These are phyloP conservation scores for Thaleichthys pacificus DNA, from an alignment of 2,797 vertebrate genomes.

Conservation along the genomic window DNA sequence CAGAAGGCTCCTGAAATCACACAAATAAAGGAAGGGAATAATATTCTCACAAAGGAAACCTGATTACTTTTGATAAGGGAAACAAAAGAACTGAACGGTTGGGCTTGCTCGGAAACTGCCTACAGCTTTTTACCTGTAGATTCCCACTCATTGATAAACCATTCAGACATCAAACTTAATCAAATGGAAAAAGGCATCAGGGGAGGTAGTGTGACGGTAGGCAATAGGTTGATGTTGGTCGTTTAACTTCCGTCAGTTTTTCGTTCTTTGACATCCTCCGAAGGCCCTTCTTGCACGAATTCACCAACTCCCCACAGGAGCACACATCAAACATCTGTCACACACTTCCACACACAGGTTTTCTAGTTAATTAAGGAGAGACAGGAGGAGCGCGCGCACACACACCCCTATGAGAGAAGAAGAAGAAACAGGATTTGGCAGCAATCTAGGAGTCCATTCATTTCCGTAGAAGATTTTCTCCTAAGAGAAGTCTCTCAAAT, in stretches of 20 bases:
- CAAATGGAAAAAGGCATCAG: background rate
- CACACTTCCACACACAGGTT: background rate
- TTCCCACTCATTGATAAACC: background rate
- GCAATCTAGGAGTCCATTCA: background rate
- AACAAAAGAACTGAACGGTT: background rate
- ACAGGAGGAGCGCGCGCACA: background rate
- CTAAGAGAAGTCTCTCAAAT: background rate
- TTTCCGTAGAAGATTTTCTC: background rate
- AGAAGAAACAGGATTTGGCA: no score
- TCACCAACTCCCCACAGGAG: background rate
- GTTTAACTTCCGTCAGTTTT: constrained; percentile 6
- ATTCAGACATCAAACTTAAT: no score
- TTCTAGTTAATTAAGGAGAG: constrained; percentile 10
- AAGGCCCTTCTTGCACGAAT: background rate
- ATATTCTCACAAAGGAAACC: background rate
- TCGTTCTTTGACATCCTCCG: background rate
- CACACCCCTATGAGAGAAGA: background rate
- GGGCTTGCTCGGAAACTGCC: no score
- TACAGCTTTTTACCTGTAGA: background rate
- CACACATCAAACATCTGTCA: background rate
- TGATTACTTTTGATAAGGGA: constrained; percentile 11
- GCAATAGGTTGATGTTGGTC: background rate
- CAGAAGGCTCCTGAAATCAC: constrained; percentile 1
- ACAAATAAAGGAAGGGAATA: background rate
- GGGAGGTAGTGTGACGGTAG: background rate